These are phyloP conservation scores for Micrasema minimum DNA, from an alignment of 1,140 invertebrate species.

Conservation along the genomic window DNA sequence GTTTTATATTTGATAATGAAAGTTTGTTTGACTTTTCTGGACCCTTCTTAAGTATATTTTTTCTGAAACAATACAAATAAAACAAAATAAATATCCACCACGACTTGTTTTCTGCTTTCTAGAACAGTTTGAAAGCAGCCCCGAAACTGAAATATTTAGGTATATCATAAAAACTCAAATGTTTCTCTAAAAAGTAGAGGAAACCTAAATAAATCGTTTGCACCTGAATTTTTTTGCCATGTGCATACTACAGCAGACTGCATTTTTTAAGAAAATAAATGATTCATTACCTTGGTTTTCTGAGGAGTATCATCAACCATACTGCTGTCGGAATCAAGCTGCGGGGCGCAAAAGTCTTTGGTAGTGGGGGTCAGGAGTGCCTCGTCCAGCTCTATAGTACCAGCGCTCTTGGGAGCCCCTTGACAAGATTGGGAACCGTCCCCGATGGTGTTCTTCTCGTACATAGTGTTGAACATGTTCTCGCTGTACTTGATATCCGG, in stretches of 20 bases:
- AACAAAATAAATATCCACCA: not conserved
- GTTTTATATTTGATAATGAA: not conserved
- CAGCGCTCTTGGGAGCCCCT: slow-evolving; percentile 3
- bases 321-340: slow-evolving; percentile 59
- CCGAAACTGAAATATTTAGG: too few species aligned
- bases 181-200: too few species aligned
- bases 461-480: slow-evolving; percentile 25
- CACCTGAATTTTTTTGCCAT: too few species aligned
- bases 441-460: slow-evolving; percentile 11
- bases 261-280: too few species aligned
- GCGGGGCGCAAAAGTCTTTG: slow-evolving; percentile 54
- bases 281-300: slow-evolving; percentile 59
- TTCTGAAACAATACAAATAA: slow-evolving; percentile 18
- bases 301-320: slow-evolving; percentile 63
- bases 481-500: slow-evolving; percentile 27
- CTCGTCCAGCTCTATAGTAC: slow-evolving; percentile 32
- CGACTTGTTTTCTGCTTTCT: too few species aligned
- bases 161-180: too few species aligned
- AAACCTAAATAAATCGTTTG: too few species aligned
- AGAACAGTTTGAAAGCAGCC: too few species aligned
- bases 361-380: slow-evolving; percentile 18
- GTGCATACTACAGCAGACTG: too few species aligned
- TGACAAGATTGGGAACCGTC: not conserved
- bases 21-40: slow-evolving; percentile 4
- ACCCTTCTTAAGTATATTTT: slow-evolving; percentile 6